Base-by-base conservation (phyloP, 1,140 invertebrate genomes). In the Leptopilina boulardi region DNA sequence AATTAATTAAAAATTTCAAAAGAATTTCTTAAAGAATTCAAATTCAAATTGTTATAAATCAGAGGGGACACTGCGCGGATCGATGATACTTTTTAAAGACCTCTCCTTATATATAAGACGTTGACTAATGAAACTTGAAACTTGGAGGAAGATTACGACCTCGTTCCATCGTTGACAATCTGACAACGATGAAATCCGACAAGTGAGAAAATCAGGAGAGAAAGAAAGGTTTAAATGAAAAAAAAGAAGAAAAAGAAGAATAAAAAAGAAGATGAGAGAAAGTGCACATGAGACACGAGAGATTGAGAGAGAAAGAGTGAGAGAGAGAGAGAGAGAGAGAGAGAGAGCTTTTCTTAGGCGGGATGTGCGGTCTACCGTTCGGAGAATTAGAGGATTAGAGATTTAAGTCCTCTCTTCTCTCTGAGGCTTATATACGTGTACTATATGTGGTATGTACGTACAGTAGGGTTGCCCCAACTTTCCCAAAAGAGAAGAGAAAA, bases 321-420 rank as follows among this genome's bases (percentile, higher is more conserved):
- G 9, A 13, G 41, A 42, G 41, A 2, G 41, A 42, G 41, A 42
- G 41, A 41, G 42, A 18, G 47, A 6, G n/a, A n/a, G 3, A n/a
- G 44, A 30, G 56, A 30, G 26, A 66, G 59, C 59, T 66, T 66
- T 66, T 23, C 59, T 66, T 30, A 66, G 59, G 26, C 23, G 59
- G 23, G 59, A 8, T 9, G 34, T 66, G 59, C 26, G 59, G 59
- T 66, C 59, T 59, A 9, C 13, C 47, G 15, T 23, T 82, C 72
- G 70, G 75, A 78, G 84, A 80, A 83, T 84, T 84, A 85, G 80
- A 72, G 72, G 84, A 86, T 83, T 83, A 84, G 73, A 77, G 73
- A 70, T 72, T 51, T 44, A 30, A 77, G 77, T 83, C 79, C 75
- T 83, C 82, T 75, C 34, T 38, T 38, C 34, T 26, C 51, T 26